phyloP scores from a whole-genome alignment of 2,797 vertebrate genomes.

The Poecilia wingei region DNA sequence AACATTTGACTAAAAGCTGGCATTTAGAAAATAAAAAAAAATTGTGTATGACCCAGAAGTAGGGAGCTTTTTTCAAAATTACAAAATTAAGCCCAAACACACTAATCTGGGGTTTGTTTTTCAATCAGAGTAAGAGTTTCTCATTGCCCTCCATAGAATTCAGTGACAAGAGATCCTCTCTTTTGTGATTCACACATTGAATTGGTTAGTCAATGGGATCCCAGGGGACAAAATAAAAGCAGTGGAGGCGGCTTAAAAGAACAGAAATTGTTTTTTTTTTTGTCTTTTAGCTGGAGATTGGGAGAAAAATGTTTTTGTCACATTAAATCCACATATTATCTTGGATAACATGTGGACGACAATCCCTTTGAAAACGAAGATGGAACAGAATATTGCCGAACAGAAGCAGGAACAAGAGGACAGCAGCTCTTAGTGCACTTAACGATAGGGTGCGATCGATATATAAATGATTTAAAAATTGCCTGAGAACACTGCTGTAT shows the following conservation, averaged over 20 bases:
- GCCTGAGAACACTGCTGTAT: background rate
- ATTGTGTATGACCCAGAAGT: constrained; percentile 14
- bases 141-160: constrained; percentile 2
- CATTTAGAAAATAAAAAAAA: constrained; percentile 6
- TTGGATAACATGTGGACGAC: background rate
- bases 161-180: background rate
- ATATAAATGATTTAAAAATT: background rate
- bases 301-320: constrained; percentile 1
- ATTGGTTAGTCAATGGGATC: background rate
- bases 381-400: background rate
- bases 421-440: constrained; percentile 7
- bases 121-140: constrained; percentile 10
- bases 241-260: background rate
- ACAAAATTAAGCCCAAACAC: constrained; percentile 6
- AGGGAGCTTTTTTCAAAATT: background rate
- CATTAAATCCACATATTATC: background rate
- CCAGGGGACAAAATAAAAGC: background rate
- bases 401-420: background rate
- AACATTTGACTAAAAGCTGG: constrained; percentile 3
- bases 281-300: background rate
- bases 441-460: background rate
- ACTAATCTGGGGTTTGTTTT: constrained; percentile 1
- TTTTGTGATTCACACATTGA: constrained; percentile 7
- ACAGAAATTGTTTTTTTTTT: background rate
- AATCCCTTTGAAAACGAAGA: background rate